Percentiles rank a stretch among this genome's conserved stretches.
These are phyloP conservation scores for Poeciliopsis retropinna DNA, from an alignment of 2,113 vertebrate genomes.

Conservation along the genomic window DNA sequence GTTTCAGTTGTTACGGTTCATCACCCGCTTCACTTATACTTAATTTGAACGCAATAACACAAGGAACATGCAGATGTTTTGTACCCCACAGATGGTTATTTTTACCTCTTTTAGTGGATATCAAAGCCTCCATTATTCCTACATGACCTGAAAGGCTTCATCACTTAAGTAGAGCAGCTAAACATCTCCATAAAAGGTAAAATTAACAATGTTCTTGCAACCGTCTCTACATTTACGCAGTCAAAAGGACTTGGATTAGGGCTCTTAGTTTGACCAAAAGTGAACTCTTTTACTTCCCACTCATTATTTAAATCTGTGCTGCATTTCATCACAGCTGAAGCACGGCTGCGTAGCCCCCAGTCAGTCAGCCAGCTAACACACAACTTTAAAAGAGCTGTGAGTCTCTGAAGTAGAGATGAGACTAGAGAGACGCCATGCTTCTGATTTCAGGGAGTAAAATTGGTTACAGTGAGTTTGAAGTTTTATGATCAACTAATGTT, in stretches of 20 bases:
- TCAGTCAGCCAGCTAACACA: conserved; percentile 35
- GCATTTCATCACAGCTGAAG: conserved; percentile 42
- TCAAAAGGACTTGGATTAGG: conserved; percentile 7
- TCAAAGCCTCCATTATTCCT: background rate
- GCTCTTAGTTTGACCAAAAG: conserved; percentile 27
- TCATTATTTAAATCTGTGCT: conserved; percentile 55
- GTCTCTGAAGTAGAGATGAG: conserved; percentile 57
- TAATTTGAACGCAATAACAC: too few species aligned
- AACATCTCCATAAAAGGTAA: conserved; percentile 16
- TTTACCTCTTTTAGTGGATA: background rate
- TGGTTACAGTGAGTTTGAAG: conserved; percentile 21
- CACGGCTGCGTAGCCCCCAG: conserved; percentile 17
- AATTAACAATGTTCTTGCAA: conserved; percentile 4
- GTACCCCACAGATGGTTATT: too few species aligned
- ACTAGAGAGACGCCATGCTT: conserved; percentile 26
- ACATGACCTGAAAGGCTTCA: conserved; percentile 23
- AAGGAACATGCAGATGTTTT: too few species aligned
- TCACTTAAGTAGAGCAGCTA: conserved; percentile 28
- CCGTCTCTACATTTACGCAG: background rate
- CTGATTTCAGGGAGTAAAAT: conserved; percentile 28
- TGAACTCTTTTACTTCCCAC: conserved; percentile 25
- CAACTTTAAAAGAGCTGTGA: conserved; percentile 41
- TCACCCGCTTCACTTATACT: too few species aligned
- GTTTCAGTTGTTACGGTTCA: too few species aligned
- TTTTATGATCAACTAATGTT: conserved; percentile 13